Conservation (phyloP, 2,797 vertebrate species). For the Argentina silus region DNA sequence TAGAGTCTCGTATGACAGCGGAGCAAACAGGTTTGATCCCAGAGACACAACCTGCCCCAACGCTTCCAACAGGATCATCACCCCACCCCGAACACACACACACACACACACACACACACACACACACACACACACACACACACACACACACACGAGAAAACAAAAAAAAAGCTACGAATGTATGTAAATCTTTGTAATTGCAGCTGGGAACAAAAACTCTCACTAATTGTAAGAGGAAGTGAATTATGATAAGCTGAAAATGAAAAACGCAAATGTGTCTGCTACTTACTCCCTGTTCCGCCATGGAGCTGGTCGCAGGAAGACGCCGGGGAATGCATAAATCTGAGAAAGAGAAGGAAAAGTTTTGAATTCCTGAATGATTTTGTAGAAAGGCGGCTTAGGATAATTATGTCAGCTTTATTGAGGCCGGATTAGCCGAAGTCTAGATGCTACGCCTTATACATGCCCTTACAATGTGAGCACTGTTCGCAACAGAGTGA, state of each 20-base stretch:
- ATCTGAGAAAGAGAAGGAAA: conserved; percentile 73
- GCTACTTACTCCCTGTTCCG: conserved; percentile 76
- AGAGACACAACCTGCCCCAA: conserved; percentile 68
- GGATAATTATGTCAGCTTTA: conserved; percentile 98
- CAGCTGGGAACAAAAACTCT: background rate
- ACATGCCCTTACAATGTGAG: conserved; percentile 90
- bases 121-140: conserved; percentile 7
- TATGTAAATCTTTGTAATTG: background rate
- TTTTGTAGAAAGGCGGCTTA: conserved; percentile 95
- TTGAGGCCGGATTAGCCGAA: conserved; percentile 93
- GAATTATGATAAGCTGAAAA: conserved; percentile 27
- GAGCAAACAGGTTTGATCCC: conserved; percentile 82
- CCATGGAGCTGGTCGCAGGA: conserved; percentile 61
- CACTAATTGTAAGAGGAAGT: background rate
- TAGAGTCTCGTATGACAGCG: conserved; percentile 78
- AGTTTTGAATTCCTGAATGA: conserved; percentile 97
- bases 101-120: conserved; percentile 22
- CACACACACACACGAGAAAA: conserved; percentile 4
- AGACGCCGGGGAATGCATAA: conserved; percentile 90
- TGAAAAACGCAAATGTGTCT: conserved; percentile 25
- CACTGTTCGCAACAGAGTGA: conserved; percentile 90
- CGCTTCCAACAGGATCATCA: conserved; percentile 51
- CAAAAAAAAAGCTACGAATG: background rate
- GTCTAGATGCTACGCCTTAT: conserved; percentile 89
- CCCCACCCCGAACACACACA: conserved; percentile 38